Percentiles rank a stretch among this genome's conserved stretches.
These are phyloP conservation scores for Monodelphis domestica DNA, from an alignment of 2,797 vertebrate genomes.

Conservation along the genomic window DNA sequence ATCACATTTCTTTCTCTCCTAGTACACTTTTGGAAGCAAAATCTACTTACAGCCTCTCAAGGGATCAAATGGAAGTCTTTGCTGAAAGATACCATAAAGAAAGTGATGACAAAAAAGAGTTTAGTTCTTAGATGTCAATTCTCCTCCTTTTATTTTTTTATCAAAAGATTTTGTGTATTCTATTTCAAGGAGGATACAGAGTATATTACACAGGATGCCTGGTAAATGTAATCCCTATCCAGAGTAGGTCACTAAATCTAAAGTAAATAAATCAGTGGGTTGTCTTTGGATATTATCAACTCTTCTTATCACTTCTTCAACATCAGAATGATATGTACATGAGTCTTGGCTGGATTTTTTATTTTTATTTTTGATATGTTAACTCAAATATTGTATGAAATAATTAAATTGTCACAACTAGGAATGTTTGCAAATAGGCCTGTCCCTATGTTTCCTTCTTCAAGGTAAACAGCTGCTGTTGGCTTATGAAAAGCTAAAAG, in stretches of 20 bases:
- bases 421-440: constrained; percentile 69
- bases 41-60: constrained; percentile 54
- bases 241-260: constrained; percentile 58
- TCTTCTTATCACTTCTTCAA: constrained; percentile 20
- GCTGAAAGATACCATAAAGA: constrained; percentile 43
- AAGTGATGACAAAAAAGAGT: constrained; percentile 50
- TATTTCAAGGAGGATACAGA: constrained; percentile 62
- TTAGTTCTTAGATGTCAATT: constrained; percentile 36
- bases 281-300: constrained; percentile 65
- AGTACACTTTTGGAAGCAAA: constrained; percentile 50
- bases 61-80: constrained; percentile 51
- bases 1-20: constrained; percentile 48
- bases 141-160: constrained; percentile 65
- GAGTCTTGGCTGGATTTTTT: constrained; percentile 69
- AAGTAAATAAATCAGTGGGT: constrained; percentile 60
- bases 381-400: constrained; percentile 71
- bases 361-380: constrained; percentile 73
- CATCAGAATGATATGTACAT: constrained; percentile 17
- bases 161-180: constrained; percentile 63
- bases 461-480: constrained; percentile 79
- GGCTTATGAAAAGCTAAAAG: constrained; percentile 72
- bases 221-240: constrained; percentile 59
- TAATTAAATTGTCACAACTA: constrained; percentile 79
- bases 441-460: constrained; percentile 79
- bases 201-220: neutral